phyloP scores from a whole-genome alignment of 2,797 vertebrate genomes.

The Rhinoraja longicauda region DNA sequence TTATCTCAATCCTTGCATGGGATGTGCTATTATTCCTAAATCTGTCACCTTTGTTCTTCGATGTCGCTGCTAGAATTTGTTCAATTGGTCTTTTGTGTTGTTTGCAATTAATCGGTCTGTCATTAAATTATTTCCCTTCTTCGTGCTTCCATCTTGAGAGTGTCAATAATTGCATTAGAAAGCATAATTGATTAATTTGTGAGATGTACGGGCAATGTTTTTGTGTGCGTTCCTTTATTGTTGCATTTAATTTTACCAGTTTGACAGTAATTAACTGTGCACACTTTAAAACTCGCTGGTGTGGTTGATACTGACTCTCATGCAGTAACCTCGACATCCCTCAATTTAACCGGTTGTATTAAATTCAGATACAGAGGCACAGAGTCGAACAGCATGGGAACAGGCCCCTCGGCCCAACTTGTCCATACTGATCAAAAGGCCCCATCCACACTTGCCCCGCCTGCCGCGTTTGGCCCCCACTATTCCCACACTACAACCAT shows the following conservation, averaged over 20 bases:
- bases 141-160: not conserved
- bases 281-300: not conserved
- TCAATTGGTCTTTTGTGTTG: not conserved
- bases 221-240: not conserved
- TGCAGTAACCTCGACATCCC: not conserved
- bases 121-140: not conserved
- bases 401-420: too few species aligned
- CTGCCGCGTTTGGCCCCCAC: too few species aligned
- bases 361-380: not conserved
- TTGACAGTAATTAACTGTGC: constrained; percentile 18
- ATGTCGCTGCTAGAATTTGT: not conserved
- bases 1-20: not conserved
- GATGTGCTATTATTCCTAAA: not conserved
- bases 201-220: not conserved
- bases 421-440: too few species aligned
- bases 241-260: not conserved
- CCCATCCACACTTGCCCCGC: too few species aligned
- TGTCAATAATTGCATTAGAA: constrained; percentile 23
- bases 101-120: not conserved
- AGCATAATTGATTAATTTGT: constrained; percentile 28
- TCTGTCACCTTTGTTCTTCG: not conserved
- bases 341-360: not conserved
- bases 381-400: too few species aligned
- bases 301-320: not conserved
- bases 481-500: too few species aligned